Evolutionary conservation across 2,113 vertebrate species (phyloP).

Genomic region (Oxyruncus cristatus): DNA sequence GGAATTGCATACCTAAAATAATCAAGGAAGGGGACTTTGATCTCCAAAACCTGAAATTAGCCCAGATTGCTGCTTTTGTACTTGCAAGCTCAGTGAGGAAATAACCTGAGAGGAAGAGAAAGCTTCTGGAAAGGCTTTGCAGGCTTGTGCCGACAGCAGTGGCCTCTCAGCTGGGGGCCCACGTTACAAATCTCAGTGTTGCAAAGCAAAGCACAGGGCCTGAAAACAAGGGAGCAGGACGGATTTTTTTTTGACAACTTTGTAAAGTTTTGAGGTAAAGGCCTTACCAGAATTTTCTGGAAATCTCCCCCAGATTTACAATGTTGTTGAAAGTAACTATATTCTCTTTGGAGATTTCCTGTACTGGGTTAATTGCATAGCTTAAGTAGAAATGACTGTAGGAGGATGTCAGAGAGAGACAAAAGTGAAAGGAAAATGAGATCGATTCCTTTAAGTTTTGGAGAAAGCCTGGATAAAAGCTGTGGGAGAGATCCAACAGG

Average conservation of each 20-base stretch:
- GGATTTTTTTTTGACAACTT: background rate
- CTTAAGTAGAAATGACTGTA: background rate
- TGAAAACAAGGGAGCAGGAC: background rate
- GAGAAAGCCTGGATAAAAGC: background rate
- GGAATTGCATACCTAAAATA: background rate
- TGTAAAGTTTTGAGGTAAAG: background rate
- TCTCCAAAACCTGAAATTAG: background rate
- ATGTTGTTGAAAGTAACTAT: background rate
- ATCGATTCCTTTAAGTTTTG: background rate
- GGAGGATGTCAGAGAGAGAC: background rate
- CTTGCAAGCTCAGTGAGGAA: background rate
- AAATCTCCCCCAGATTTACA: background rate
- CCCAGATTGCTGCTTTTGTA: background rate
- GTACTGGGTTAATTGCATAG: background rate
- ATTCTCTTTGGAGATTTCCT: background rate
- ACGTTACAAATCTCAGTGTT: background rate
- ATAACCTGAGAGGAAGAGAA: background rate
- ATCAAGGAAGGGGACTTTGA: background rate
- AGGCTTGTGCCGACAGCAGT: background rate
- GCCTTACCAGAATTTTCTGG: background rate
- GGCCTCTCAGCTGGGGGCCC: background rate
- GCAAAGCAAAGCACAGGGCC: background rate
- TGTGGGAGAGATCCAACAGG: background rate
- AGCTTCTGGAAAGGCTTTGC: background rate
- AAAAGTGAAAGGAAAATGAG: background rate